A percentile compares a stretch with the other conserved stretches of the same genome.
These are phyloP conservation scores for Ophion costatus DNA, from an alignment of 2,888 invertebrate species.

Conservation along the genomic window DNA sequence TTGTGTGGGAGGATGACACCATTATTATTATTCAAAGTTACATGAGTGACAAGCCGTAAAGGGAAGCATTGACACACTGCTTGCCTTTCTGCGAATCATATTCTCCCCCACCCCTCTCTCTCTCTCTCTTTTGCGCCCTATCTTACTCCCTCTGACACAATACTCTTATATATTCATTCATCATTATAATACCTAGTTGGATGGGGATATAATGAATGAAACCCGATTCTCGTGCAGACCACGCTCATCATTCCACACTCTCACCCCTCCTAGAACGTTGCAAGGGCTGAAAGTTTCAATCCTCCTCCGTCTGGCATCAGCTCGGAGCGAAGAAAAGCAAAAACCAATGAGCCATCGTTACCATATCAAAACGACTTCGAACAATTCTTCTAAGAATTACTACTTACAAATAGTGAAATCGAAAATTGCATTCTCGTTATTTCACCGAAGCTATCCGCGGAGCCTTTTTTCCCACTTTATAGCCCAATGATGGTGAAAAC, in stretches of 20 bases:
- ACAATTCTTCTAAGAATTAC: not conserved
- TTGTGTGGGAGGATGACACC: constrained; percentile 37
- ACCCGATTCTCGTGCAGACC: constrained; percentile 33
- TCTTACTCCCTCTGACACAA: not conserved
- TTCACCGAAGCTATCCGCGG: not conserved
- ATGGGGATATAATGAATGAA: constrained; percentile 35
- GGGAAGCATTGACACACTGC: constrained; percentile 43
- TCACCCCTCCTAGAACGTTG: not conserved
- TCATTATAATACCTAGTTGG: constrained; percentile 80
- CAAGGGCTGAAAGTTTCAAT: not conserved
- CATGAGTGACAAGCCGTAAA: constrained; percentile 54
- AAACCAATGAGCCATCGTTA: not conserved
- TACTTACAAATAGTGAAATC: not conserved
- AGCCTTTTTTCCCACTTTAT: too few relatives aligned
- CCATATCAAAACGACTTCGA: not conserved
- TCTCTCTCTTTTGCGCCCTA: not conserved
- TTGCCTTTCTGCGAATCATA: not conserved
- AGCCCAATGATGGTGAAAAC: not conserved
- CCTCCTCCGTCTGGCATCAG: not conserved
- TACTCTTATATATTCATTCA: constrained; percentile 26
- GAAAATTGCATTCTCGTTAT: not conserved
- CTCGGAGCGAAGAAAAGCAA: not conserved
- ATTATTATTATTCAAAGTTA: constrained; percentile 68
- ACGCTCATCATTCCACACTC: constrained; percentile 37
- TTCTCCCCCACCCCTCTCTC: not conserved